phyloP scores from a whole-genome alignment of 2,113 vertebrate genomes.

The Lepus europaeus region DNA sequence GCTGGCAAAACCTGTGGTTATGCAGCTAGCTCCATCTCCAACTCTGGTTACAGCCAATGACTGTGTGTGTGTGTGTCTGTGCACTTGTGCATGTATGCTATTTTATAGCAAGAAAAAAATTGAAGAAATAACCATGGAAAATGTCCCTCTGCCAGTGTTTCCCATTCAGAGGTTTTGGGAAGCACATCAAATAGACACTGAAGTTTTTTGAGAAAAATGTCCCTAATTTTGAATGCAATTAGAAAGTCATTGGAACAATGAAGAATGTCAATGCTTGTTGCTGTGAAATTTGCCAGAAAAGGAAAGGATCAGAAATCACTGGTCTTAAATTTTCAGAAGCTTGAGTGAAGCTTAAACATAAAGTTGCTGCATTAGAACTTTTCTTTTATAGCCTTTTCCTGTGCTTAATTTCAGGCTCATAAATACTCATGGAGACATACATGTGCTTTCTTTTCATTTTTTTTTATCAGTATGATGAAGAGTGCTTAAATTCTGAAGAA shows the following conservation, averaged over 20 bases:
- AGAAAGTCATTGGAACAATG: slow-evolving; percentile 63
- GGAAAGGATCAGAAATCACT: slow-evolving; percentile 32
- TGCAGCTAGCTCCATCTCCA: neutral
- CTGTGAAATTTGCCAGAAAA: slow-evolving; percentile 62
- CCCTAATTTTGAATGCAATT: slow-evolving; percentile 71
- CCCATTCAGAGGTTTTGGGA: slow-evolving; percentile 62
- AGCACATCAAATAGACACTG: slow-evolving; percentile 63
- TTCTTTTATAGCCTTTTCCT: neutral
- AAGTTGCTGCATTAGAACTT: neutral
- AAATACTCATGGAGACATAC: neutral
- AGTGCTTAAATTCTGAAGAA: slow-evolving; percentile 24
- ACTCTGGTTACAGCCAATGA: neutral
- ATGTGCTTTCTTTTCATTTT: neutral
- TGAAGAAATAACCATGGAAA: slow-evolving; percentile 69
- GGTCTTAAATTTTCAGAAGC: slow-evolving; percentile 39
- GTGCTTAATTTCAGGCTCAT: slow-evolving; percentile 14
- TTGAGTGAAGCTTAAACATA: neutral
- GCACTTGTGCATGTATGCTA: neutral
- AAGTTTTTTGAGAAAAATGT: slow-evolving; percentile 51
- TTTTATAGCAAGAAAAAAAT: slow-evolving; percentile 54
- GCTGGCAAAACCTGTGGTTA: neutral
- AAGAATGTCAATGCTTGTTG: slow-evolving; percentile 48
- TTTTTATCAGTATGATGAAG: neutral
- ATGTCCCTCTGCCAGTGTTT: slow-evolving; percentile 56
- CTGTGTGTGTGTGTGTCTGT: neutral